These are phyloP conservation scores for Campylorhamphus procurvoides DNA, from an alignment of 2,113 vertebrate species.

Conservation along the genomic window DNA sequence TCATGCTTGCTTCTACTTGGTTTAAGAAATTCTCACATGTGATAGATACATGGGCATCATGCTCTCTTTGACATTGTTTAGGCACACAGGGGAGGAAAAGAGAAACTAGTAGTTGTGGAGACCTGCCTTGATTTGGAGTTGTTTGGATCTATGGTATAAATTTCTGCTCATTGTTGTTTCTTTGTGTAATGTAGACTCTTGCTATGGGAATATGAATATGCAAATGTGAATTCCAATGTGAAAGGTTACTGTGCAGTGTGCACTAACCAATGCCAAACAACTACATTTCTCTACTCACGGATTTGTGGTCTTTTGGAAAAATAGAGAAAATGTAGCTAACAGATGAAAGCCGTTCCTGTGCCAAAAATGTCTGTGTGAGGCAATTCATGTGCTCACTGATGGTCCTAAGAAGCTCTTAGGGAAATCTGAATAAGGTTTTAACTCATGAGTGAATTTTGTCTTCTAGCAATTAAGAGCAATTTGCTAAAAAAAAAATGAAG, in stretches of 20 bases:
- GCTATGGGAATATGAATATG: slow-evolving; percentile 13
- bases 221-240: slow-evolving; percentile 19
- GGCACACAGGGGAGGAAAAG: background rate
- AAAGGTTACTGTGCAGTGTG: background rate
- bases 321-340: background rate
- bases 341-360: background rate
- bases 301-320: background rate
- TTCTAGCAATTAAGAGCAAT: background rate
- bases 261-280: background rate
- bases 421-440: background rate
- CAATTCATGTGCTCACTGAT: background rate
- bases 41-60: background rate
- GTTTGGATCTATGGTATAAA: background rate
- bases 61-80: background rate
- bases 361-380: background rate
- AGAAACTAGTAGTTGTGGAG: background rate
- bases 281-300: background rate
- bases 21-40: background rate
- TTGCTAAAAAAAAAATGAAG: background rate
- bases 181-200: background rate
- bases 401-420: background rate
- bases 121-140: background rate
- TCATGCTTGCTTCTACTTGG: background rate
- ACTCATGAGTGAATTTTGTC: background rate
- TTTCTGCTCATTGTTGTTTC: background rate